Base-by-base conservation (phyloP, 2,797 vertebrate species). In the Neolamprologus multifasciatus region DNA sequence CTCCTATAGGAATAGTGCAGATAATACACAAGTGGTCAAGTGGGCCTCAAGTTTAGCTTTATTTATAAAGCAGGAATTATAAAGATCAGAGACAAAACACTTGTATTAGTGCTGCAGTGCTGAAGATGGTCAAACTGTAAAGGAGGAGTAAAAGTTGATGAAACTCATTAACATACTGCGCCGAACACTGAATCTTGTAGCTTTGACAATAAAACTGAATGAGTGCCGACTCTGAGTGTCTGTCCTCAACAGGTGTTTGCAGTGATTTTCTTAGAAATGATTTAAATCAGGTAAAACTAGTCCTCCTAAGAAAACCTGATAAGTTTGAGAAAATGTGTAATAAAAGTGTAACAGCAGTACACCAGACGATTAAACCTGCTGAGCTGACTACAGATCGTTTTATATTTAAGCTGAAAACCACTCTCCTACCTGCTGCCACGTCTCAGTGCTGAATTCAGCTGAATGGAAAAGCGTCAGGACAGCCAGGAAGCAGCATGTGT, bases 351-450 rank as follows among this genome's bases (percentile, higher is more conserved):
- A 45, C 38, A 74, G 3, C 14, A 17, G 40, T 45, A 2, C 21
- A 45, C 9, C 21, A 4, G 0, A 59, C 9, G 31, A 57, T 26
- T 5, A 78, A 36, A 50, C 7, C 4, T 2, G 14, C 10, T 4
- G 38, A 16, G 51, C 23, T 14, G 16, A 26, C 23, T n/a, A 29
- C 16, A 31, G 2, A 12, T 26, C 4, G 0, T 38, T 83, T 29
- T 50, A 36, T 62, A 38, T 52, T 78, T 76, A 12, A 48, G 23
- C 7, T 5, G 4, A 74, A 74, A 23, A n/a, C 21, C 0, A 13
- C 6, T 3, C 19, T 87, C 92, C 52, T 91, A 86, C 91, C 91
- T 88, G 85, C 50, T 4, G 3, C 5, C 40, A 29, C 2, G 71
- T 84, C 77, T 14, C 51, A 50, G 59, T 17, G 9, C 71, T 45